phyloP scores from a whole-genome alignment of 2,797 vertebrate species.

The Arnoldichthys spilopterus region DNA sequence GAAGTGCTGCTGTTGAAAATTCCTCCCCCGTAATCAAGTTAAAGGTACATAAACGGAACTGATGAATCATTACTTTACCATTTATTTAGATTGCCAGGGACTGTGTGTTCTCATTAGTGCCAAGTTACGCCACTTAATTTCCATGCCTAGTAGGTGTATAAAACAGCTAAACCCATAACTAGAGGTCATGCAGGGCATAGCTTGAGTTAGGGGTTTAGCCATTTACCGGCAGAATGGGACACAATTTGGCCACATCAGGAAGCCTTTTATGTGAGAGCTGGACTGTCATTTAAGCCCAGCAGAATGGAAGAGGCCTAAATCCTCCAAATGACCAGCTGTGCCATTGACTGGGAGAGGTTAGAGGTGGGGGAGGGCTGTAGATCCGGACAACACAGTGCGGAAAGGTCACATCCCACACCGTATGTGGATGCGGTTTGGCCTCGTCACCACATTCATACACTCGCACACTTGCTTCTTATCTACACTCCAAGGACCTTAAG shows the following conservation, averaged over 20 bases:
- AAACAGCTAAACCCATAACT: background rate
- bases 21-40: no score
- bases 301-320: conserved; percentile 1
- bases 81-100: no score
- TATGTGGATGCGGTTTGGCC: background rate
- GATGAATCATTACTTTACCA: no score
- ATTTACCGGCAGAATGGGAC: background rate
- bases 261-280: background rate
- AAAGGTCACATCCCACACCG: conserved; percentile 23
- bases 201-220: background rate
- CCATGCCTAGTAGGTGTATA: background rate
- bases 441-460: background rate
- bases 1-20: no score
- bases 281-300: background rate
- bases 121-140: background rate
- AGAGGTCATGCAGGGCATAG: background rate
- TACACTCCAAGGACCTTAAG: background rate
- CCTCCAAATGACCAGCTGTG: conserved; percentile 3
- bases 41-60: no score
- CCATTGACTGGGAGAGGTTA: background rate
- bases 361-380: background rate
- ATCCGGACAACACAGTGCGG: background rate
- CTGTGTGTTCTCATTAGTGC: background rate
- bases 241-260: background rate
- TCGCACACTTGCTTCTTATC: background rate